Conservation (phyloP, 2,888 invertebrate species). For the Sarcophaga subvicina region DNA sequence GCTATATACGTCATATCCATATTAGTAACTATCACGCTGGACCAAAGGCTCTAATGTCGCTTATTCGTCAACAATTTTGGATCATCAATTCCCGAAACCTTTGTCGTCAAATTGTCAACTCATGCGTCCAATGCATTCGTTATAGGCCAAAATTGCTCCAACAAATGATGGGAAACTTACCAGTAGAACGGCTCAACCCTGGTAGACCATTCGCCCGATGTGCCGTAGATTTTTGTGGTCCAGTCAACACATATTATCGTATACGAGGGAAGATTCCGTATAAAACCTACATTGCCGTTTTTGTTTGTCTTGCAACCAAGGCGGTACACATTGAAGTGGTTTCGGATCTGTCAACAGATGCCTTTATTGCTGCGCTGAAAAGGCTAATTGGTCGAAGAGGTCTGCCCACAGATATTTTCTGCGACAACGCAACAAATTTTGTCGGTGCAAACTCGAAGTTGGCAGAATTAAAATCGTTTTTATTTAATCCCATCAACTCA, state of each 20-base stretch:
- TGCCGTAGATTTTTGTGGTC: not conserved
- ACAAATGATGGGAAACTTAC: not conserved
- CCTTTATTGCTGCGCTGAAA: slow-evolving; percentile 5
- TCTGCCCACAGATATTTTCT: slow-evolving; percentile 36
- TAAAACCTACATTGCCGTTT: slow-evolving; percentile 10
- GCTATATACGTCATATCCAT: slow-evolving; percentile 54
- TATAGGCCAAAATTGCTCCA: not conserved
- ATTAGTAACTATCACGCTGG: slow-evolving; percentile 59
- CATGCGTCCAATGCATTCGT: slow-evolving; percentile 6
- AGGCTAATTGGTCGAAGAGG: slow-evolving; percentile 39
- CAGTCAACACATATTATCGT: not conserved
- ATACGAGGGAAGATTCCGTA: not conserved
- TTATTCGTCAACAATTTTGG: slow-evolving; percentile 49
- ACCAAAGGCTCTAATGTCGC: slow-evolving; percentile 43
- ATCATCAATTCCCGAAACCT: slow-evolving; percentile 50
- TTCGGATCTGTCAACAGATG: not conserved
- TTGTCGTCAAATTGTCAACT: slow-evolving; percentile 39
- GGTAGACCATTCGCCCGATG: not conserved
- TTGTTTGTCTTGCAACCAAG: slow-evolving; percentile 7
- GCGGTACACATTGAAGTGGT: slow-evolving; percentile 31
- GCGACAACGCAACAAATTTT: slow-evolving; percentile 2
- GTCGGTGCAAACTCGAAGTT: slow-evolving; percentile 32
- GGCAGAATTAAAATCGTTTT: slow-evolving; percentile 23
- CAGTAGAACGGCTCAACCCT: not conserved
- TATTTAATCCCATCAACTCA: slow-evolving; percentile 25